Evolutionary conservation across 2,113 vertebrate species (phyloP).

Genomic region (Melanocharis versteri): DNA sequence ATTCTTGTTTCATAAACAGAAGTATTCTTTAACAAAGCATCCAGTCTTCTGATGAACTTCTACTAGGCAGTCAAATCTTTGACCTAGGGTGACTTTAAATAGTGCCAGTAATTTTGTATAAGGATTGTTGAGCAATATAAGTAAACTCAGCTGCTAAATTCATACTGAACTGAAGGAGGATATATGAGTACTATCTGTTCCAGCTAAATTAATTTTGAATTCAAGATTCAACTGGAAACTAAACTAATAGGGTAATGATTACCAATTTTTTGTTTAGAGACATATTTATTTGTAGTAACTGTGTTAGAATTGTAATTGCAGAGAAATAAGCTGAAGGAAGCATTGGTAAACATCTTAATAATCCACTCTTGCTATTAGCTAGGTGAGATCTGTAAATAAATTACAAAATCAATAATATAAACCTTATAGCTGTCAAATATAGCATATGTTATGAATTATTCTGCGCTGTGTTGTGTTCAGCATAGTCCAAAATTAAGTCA

Average conservation of each 20-base stretch:
- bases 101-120: neutral
- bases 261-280: neutral
- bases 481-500: neutral
- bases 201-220: neutral
- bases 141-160: neutral
- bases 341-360: conserved; percentile 7
- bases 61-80: neutral
- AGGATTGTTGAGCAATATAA: neutral
- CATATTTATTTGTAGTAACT: neutral
- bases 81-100: neutral
- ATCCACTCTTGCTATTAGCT: neutral
- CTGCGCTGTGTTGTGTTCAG: neutral
- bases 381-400: neutral
- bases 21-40: neutral
- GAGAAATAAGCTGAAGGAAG: neutral
- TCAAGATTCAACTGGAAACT: neutral
- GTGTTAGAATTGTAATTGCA: neutral
- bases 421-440: neutral
- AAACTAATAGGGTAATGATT: neutral
- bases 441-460: neutral
- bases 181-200: neutral
- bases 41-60: neutral
- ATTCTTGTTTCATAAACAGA: neutral
- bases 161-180: neutral
- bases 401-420: neutral